Evolutionary conservation across 2,888 invertebrate genomes (phyloP).

Genomic region (Nudaria mundana): DNA sequence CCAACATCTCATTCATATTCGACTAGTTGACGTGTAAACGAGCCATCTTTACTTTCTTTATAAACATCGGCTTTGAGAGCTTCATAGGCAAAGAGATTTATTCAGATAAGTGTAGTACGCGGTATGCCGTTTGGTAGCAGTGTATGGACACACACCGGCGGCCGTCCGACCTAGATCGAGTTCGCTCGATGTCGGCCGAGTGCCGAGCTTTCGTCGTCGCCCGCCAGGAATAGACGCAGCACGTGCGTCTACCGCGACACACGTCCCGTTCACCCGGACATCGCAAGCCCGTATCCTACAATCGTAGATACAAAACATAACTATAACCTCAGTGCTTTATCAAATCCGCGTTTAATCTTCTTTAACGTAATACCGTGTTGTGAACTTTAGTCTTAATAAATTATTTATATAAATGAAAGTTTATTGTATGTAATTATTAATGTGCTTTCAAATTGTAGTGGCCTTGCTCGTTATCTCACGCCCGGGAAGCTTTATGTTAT

Average conservation of each 20-base stretch:
- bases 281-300: constrained; percentile 26
- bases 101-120: background rate
- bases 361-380: constrained; percentile 40
- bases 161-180: constrained; percentile 68
- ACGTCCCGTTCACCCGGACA: constrained; percentile 47
- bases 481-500: constrained; percentile 49
- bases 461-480: constrained; percentile 63
- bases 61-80: too few relatives aligned
- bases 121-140: constrained; percentile 18
- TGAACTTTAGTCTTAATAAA: constrained; percentile 29
- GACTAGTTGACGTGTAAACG: too few relatives aligned
- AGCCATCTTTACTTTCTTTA: too few relatives aligned
- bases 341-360: constrained; percentile 19
- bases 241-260: constrained; percentile 73
- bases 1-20: too few relatives aligned
- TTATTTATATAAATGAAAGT: constrained; percentile 57
- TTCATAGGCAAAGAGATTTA: background rate
- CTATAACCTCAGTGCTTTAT: constrained; percentile 23
- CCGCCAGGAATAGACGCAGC: constrained; percentile 79
- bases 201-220: constrained; percentile 48
- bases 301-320: constrained; percentile 18
- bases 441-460: constrained; percentile 58
- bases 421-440: constrained; percentile 48
- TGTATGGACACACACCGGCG: constrained; percentile 38
- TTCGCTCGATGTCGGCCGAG: constrained; percentile 67